A percentile compares a stretch with the other conserved stretches of the same genome.
Evolutionary conservation across 2,797 vertebrate species (phyloP).

Genomic region (Lepus townsendii): DNA sequence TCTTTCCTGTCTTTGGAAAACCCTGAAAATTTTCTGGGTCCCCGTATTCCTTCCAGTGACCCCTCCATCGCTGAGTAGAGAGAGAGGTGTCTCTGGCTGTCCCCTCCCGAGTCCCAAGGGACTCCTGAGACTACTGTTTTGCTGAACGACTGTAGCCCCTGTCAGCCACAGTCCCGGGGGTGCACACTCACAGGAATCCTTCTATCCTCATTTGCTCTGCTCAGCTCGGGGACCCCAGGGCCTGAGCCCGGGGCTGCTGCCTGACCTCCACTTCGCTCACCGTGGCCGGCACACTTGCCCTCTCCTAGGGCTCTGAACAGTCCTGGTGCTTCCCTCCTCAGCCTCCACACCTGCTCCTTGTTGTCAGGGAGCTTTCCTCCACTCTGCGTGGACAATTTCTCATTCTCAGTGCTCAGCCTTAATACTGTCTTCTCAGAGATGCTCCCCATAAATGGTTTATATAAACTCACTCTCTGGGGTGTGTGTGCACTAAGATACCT

Average conservation of each 20-base stretch:
- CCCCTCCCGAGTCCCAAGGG: neutral
- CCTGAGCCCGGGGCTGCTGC: neutral
- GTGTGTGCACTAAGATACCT: too few relatives aligned
- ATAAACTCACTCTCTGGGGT: neutral
- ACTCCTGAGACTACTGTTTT: neutral
- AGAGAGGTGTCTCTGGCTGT: neutral
- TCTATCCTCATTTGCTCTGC: neutral
- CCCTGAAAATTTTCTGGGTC: neutral
- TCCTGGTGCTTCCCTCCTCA: neutral
- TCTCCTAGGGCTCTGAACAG: neutral
- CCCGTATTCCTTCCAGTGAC: neutral
- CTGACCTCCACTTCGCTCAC: neutral
- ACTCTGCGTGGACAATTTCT: neutral
- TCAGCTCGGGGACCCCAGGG: accelerated
- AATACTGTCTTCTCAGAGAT: neutral
- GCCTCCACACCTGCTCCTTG: accelerated
- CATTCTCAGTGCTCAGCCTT: neutral
- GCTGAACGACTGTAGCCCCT: accelerated
- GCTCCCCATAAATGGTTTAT: neutral
- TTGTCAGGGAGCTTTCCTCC: neutral
- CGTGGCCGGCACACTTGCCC: neutral
- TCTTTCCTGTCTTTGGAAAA: constrained; percentile 10
- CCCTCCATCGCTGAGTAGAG: neutral
- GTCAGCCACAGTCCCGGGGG: accelerated
- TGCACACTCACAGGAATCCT: neutral